Conservation (phyloP, 2,797 vertebrate genomes). For the Rhinatrema bivittatum region DNA sequence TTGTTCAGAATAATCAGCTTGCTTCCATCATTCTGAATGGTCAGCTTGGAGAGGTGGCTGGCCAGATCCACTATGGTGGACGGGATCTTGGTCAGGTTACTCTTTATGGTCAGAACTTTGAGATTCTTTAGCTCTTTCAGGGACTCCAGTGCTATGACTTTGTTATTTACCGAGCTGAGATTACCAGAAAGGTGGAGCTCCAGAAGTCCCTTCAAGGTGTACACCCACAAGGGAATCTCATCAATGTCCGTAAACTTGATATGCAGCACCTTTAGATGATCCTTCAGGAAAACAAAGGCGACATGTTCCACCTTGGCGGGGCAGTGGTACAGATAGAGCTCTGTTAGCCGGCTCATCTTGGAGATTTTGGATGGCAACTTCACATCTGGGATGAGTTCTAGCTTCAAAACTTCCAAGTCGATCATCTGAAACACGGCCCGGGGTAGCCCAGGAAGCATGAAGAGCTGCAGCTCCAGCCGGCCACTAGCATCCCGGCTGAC, state of each 20-base stretch:
- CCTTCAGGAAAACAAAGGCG: constrained; percentile 51
- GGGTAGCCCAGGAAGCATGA: constrained; percentile 59
- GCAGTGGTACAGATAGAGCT: constrained; percentile 66
- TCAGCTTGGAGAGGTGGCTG: constrained; percentile 46
- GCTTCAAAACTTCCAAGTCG: constrained; percentile 59
- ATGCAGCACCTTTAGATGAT: constrained; percentile 56
- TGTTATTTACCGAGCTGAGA: constrained; percentile 28
- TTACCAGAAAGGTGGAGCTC: constrained; percentile 62
- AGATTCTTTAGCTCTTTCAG: constrained; percentile 54
- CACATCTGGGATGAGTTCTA: constrained; percentile 59
- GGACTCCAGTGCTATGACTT: constrained; percentile 46
- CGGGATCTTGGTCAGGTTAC: constrained; percentile 52
- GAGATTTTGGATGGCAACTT: constrained; percentile 53
- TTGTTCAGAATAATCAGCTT: constrained; percentile 52
- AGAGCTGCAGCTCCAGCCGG: constrained; percentile 49
- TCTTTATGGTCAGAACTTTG: constrained; percentile 46
- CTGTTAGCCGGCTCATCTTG: constrained; percentile 53
- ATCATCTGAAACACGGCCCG: constrained; percentile 55
- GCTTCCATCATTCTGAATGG: constrained; percentile 59
- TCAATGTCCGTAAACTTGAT: constrained; percentile 57
- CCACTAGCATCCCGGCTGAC: constrained; percentile 43
- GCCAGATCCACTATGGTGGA: constrained; percentile 57
- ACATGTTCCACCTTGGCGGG: constrained; percentile 48
- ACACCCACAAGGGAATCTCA: constrained; percentile 60
- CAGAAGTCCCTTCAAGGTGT: constrained; percentile 53